These are phyloP conservation scores for Diachrysia chrysitis DNA, from an alignment of 2,888 invertebrate genomes.

Conservation along the genomic window DNA sequence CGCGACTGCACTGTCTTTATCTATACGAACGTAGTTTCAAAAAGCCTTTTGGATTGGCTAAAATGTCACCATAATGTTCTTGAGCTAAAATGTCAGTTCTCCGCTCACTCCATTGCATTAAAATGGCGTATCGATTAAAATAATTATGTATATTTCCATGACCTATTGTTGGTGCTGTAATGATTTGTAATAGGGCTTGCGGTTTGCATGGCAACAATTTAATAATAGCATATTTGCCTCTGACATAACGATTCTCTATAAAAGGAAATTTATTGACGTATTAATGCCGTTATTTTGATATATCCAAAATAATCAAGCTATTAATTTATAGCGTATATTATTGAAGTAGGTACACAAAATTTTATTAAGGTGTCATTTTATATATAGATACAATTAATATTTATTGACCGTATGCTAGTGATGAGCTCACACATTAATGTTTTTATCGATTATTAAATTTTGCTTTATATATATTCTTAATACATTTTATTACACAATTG, in stretches of 20 bases:
- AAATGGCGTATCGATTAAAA: slow-evolving; percentile 43
- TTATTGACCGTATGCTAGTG: too few species aligned
- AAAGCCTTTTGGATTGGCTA: background rate
- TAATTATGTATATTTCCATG: slow-evolving; percentile 42
- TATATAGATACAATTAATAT: background rate
- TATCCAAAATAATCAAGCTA: background rate
- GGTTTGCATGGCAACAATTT: slow-evolving; percentile 27
- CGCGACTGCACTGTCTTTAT: background rate
- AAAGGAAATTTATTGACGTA: slow-evolving; percentile 2
- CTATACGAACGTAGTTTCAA: background rate
- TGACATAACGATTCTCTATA: background rate
- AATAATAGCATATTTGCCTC: background rate
- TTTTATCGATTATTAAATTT: background rate
- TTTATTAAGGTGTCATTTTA: background rate
- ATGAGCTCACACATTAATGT: too few species aligned
- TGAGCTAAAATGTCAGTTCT: slow-evolving; percentile 21
- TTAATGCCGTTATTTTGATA: slow-evolving; percentile 3
- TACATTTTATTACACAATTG: background rate
- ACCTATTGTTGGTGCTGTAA: slow-evolving; percentile 39
- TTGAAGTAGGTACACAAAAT: background rate
- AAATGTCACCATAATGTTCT: slow-evolving; percentile 10
- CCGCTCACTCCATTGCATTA: slow-evolving; percentile 17
- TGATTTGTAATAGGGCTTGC: slow-evolving; percentile 29
- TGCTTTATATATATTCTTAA: background rate
- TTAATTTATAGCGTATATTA: background rate